Base-by-base conservation (phyloP, 2,113 vertebrate genomes). In the Siniperca knerii region DNA sequence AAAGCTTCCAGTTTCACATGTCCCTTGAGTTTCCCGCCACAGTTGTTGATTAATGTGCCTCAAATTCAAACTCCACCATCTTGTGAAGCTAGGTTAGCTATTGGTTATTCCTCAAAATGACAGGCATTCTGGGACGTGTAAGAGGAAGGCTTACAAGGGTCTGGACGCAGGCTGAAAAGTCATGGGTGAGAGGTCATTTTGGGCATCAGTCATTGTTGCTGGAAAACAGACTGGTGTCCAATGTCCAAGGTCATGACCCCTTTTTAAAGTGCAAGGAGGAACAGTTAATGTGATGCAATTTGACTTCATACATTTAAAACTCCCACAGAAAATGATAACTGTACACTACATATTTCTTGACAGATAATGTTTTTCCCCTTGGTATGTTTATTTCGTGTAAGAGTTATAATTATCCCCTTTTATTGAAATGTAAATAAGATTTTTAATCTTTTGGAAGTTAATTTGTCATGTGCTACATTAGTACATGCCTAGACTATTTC, bases 41-140 rank as follows among this genome's bases (percentile, higher is more conserved):
- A 9, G 87, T 84, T 86, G 83, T 29, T 89, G 84, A 92, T 91
- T 88, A 90, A 87, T 93, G 81, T 18, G 64, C 79, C 55, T 77
- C 37, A 23, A 11, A 81, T 52, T 71, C 54, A 46, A 69, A 66
- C 83, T 57, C 79, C 52, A 40, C 60, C 35, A 0, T 86, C 80
- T 55, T 25, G 69, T 79, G 55, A 76, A 77, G 71, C 44, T 15
- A 4, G 75, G 67, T 89, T 82, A 81, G 79, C 57, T 48, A 82
- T 89, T 87, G 35, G 66, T 25, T 71, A n/a, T 81, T 71, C 18
- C 29, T 79, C 74, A 69, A 46, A 73, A 69, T 40, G 35, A 48
- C 23, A 60, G 74, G 48, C 48, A 21, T 58, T 37, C 62, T 16
- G n/a, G 81, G 57, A 50, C n/a, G 35, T 35, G 64, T 8, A 58